Conservation (phyloP, 2,113 vertebrate genomes). For the Hippoglossus stenolepis region DNA sequence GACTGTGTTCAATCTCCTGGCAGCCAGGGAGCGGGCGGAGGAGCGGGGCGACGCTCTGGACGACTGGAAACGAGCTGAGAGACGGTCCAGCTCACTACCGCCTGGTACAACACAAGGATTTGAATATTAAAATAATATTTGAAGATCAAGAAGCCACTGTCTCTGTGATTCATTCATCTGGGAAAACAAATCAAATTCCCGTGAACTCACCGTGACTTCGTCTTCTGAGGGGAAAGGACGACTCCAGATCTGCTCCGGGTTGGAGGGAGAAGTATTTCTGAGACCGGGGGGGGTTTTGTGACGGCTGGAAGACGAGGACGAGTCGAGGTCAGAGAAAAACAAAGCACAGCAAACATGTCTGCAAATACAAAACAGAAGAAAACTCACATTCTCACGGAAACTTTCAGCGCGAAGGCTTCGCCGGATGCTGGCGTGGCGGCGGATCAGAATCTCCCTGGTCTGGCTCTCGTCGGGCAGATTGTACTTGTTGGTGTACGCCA, state of each 20-base stretch:
- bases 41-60: conserved; percentile 13
- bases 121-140: background rate
- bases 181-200: background rate
- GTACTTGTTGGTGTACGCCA: conserved; percentile 90
- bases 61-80: background rate
- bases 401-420: conserved; percentile 86
- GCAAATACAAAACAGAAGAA: background rate
- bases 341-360: background rate
- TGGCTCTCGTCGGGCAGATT: conserved; percentile 85
- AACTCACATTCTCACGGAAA: conserved; percentile 54
- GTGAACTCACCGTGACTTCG: conserved; percentile 34
- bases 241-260: conserved; percentile 63
- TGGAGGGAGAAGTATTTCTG: conserved; percentile 77
- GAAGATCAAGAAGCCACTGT: background rate
- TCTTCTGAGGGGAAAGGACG: conserved; percentile 54
- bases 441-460: conserved; percentile 92
- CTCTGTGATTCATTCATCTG: too few relatives aligned
- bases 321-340: background rate
- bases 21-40: conserved; percentile 17
- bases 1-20: conserved; percentile 47
- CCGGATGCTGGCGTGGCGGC: conserved; percentile 87
- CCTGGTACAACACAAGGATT: background rate
- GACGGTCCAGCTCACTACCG: background rate
- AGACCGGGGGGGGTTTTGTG: conserved; percentile 41
- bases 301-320: conserved; percentile 4